phyloP scores from a whole-genome alignment of 64 coral and sea anemone genomes.

The Trachythela sp. region DNA sequence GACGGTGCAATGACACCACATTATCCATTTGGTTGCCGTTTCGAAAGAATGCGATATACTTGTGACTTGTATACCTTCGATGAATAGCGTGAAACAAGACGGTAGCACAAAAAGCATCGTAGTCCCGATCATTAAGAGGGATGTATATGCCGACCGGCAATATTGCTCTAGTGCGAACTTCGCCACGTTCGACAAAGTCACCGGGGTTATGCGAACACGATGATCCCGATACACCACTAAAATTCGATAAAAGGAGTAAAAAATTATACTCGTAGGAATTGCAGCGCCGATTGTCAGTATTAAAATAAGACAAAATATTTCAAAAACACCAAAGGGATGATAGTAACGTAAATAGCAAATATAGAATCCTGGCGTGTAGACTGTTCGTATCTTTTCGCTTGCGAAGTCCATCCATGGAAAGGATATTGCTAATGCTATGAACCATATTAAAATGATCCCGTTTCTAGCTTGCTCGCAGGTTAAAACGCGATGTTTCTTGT shows the following conservation, averaged over 20 bases:
- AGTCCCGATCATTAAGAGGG: constrained; percentile 56
- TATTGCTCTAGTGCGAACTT: constrained; percentile 61
- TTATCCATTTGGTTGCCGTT: constrained; percentile 57
- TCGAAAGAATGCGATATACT: constrained; percentile 36
- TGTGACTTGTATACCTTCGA: constrained; percentile 60
- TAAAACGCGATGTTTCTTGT: not conserved
- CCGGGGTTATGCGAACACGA: constrained; percentile 33
- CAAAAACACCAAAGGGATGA: constrained; percentile 17
- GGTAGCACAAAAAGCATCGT: constrained; percentile 80
- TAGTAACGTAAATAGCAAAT: constrained; percentile 54
- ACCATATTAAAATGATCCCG: constrained; percentile 34
- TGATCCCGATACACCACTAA: constrained; percentile 24
- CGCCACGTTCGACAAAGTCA: constrained; percentile 43
- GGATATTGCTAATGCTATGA: constrained; percentile 18
- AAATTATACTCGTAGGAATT: constrained; percentile 43
- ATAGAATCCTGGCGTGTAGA: constrained; percentile 68
- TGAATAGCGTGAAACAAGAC: constrained; percentile 67
- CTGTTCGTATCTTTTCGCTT: constrained; percentile 31
- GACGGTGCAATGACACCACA: constrained; percentile 81
- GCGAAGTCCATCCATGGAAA: constrained; percentile 59
- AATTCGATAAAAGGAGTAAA: constrained; percentile 62
- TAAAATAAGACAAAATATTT: constrained; percentile 20
- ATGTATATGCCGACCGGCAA: constrained; percentile 63
- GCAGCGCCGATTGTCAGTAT: constrained; percentile 34
- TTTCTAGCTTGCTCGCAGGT: constrained; percentile 21